A percentile compares a stretch with the other conserved stretches of the same genome.
These are phyloP conservation scores for Neodiprion fabricii DNA, from an alignment of 1,140 invertebrate genomes.

Conservation along the genomic window DNA sequence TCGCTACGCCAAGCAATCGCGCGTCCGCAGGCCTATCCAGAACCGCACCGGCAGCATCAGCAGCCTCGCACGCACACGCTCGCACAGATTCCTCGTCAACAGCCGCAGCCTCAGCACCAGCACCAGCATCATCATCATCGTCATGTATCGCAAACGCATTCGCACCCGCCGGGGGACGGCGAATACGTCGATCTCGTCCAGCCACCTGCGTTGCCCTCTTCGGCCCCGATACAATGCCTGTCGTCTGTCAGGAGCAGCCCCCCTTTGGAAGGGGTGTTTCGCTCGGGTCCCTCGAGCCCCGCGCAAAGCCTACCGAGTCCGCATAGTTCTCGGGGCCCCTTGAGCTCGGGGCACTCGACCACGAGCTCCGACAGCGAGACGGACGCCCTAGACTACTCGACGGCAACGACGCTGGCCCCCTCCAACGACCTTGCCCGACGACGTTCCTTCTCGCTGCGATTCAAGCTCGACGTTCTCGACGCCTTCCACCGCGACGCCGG, in stretches of 20 bases:
- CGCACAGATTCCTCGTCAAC: slow-evolving; percentile 23
- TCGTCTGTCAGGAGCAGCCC: slow-evolving; percentile 17
- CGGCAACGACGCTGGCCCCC: slow-evolving; percentile 22
- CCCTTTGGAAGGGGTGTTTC: slow-evolving; percentile 12
- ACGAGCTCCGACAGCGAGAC: slow-evolving; percentile 52
- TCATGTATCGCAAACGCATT: slow-evolving; percentile 14
- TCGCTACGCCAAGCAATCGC: slow-evolving; percentile 46
- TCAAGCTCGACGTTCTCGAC: slow-evolving; percentile 64
- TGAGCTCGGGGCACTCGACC: slow-evolving; percentile 42
- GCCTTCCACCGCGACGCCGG: slow-evolving; percentile 61
- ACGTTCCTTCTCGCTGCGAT: slow-evolving; percentile 61
- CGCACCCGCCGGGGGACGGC: slow-evolving; percentile 25
- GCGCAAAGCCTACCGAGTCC: slow-evolving; percentile 29
- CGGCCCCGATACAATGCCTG: neutral
- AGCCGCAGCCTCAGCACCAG: slow-evolving; percentile 16
- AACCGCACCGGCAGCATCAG: slow-evolving; percentile 20
- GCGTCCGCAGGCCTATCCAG: slow-evolving; percentile 27
- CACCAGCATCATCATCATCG: slow-evolving; percentile 33
- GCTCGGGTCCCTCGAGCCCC: slow-evolving; percentile 46
- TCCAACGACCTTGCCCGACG: slow-evolving; percentile 47
- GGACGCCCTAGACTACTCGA: slow-evolving; percentile 39
- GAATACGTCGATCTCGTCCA: slow-evolving; percentile 19
- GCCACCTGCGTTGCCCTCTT: slow-evolving; percentile 30
- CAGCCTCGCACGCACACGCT: slow-evolving; percentile 21
- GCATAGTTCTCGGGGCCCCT: slow-evolving; percentile 45